Evolutionary conservation across 2,797 vertebrate species (phyloP), one percentile per base, ranked within the genome.

Genomic region (Molossus molossus): DNA sequence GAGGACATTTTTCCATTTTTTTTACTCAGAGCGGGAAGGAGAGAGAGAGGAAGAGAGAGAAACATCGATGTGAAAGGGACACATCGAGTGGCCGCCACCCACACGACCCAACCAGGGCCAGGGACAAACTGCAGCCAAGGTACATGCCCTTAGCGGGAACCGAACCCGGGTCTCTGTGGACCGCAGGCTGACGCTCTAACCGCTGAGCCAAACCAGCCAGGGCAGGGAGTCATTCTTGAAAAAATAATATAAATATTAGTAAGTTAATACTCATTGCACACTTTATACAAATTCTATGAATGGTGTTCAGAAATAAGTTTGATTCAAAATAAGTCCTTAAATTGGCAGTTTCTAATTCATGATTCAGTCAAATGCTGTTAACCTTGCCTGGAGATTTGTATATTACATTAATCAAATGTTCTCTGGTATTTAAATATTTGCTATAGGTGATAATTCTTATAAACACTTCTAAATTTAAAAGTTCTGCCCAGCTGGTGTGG

Each of bases 161-260:
- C n/a, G n/a, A n/a, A n/a, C n/a, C n/a, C n/a, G n/a, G n/a, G n/a
- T n/a, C n/a, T n/a, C n/a, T n/a, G n/a, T n/a, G n/a, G n/a, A n/a
- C n/a, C n/a, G n/a, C n/a, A n/a, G n/a, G n/a, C n/a, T n/a, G n/a
- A n/a, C n/a, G n/a, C n/a, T n/a, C n/a, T n/a, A n/a, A n/a, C n/a
- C n/a, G n/a, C n/a, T n/a, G n/a, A n/a, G n/a, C n/a, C n/a, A n/a
- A n/a, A n/a, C n/a, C n/a, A n/a, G n/a, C n/a, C n/a, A n/a, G n/a
- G n/a, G n/a, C 23, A 45, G 14, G 87, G 64, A 94, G n/a, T 70
- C 23, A 62, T 72, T 90, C 55, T 92, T 95, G 65, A 33, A 33
- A 17, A 45, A 94, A 72, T 88, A 91, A 96, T 95, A 60, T 84
- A 93, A 94, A 89, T 82, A 69, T 75, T 70, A 88, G n/a, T 83